Percentiles rank a stretch among this genome's conserved stretches.
Evolutionary conservation across 2,888 invertebrate genomes (phyloP).

Genomic region (Acrobasis repandana): DNA sequence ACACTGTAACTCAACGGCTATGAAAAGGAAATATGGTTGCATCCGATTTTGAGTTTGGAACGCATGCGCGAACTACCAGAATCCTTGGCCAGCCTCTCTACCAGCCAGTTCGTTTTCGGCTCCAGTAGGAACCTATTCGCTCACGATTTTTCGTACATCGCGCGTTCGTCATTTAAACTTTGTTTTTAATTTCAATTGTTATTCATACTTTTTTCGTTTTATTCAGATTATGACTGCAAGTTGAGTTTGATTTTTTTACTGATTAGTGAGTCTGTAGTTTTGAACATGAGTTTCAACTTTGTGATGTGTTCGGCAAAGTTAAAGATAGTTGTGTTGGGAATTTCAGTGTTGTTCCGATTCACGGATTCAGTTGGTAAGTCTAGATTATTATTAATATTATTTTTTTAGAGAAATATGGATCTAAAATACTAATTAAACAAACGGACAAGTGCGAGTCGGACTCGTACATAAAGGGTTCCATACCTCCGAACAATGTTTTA

Average conservation of each 20-base stretch:
- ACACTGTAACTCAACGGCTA: slow-evolving; percentile 49
- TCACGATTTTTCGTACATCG: slow-evolving; percentile 31
- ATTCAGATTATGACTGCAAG: slow-evolving; percentile 21
- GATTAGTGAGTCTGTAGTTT: slow-evolving; percentile 29
- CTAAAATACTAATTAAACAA: too few relatives aligned
- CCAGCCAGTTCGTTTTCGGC: slow-evolving; percentile 46
- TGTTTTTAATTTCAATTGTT: slow-evolving; percentile 34
- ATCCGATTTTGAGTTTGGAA: slow-evolving; percentile 30
- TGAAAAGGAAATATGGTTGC: slow-evolving; percentile 39
- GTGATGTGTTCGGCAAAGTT: slow-evolving; percentile 63
- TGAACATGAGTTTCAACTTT: slow-evolving; percentile 46
- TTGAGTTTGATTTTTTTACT: slow-evolving; percentile 7
- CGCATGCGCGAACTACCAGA: slow-evolving; percentile 49
- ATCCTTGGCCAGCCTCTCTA: slow-evolving; percentile 42
- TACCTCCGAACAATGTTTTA: too few relatives aligned
- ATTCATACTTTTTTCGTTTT: slow-evolving; percentile 31
- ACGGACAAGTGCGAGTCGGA: too few relatives aligned
- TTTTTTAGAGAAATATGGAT: not conserved
- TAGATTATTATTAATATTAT: slow-evolving; percentile 9
- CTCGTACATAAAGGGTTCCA: too few relatives aligned
- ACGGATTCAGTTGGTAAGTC: slow-evolving; percentile 76
- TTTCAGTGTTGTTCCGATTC: slow-evolving; percentile 72
- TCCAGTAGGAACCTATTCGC: slow-evolving; percentile 37
- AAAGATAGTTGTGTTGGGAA: slow-evolving; percentile 60
- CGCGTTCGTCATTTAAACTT: slow-evolving; percentile 44